Evolutionary conservation across 2,113 vertebrate genomes (phyloP).

Genomic region (Corydoras sp.): DNA sequence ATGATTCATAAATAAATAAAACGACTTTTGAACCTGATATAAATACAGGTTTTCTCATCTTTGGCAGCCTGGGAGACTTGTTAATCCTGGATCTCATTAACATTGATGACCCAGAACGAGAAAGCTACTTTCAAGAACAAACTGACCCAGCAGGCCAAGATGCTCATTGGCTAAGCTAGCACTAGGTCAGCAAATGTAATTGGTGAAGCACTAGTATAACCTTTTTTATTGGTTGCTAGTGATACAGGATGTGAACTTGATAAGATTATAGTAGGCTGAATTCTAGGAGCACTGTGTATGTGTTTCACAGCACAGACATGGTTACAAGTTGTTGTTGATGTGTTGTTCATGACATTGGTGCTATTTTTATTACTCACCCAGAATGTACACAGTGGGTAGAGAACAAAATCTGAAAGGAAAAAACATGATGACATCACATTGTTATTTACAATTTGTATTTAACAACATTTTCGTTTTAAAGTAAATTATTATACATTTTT

Average conservation of each 20-base stretch:
- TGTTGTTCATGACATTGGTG: neutral
- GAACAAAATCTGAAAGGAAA: too few species aligned
- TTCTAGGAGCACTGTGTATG: constrained; percentile 1
- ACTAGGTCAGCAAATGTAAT: constrained; percentile 21
- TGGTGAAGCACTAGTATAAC: constrained; percentile 5
- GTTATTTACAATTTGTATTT: too few species aligned
- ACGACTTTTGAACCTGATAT: neutral
- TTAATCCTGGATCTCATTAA: constrained; percentile 42
- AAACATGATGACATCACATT: too few species aligned
- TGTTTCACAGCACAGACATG: constrained; percentile 1
- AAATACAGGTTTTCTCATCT: neutral
- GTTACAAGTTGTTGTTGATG: neutral
- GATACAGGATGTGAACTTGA: constrained; percentile 9
- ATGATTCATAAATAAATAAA: too few species aligned
- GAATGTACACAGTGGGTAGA: too few species aligned
- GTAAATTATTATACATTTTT: too few species aligned
- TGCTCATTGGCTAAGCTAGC: constrained; percentile 18
- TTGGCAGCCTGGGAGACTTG: neutral
- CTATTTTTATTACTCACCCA: too few species aligned
- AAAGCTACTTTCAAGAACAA: constrained; percentile 33
- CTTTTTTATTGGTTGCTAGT: constrained; percentile 23
- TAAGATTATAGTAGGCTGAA: constrained; percentile 9
- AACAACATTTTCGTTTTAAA: too few species aligned
- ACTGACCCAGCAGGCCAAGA: neutral
- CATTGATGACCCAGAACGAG: constrained; percentile 26